Evolutionary conservation across 2,797 vertebrate species (phyloP).

Genomic region (Rhinogobio ventralis): DNA sequence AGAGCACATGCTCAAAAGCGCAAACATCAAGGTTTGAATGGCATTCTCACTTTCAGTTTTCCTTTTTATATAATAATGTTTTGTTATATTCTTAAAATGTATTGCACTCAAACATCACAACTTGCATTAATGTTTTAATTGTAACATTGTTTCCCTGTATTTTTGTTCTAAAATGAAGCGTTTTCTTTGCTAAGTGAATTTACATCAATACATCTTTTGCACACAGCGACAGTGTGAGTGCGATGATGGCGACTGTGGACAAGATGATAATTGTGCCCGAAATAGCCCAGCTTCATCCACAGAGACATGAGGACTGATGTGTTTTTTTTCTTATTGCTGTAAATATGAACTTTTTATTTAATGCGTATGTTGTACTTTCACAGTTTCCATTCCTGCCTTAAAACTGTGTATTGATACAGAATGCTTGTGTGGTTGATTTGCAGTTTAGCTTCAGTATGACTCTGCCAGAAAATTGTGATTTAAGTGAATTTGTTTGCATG

Average conservation of each 20-base stretch:
- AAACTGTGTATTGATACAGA: constrained; percentile 1
- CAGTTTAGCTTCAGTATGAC: neutral
- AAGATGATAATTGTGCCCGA: constrained; percentile 45
- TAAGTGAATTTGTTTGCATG: neutral
- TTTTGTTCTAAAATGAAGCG: neutral
- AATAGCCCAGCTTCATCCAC: constrained; percentile 11
- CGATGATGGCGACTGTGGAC: constrained; percentile 36
- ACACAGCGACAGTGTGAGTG: constrained; percentile 46
- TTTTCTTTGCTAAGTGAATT: neutral
- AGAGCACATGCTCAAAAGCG: constrained; percentile 38
- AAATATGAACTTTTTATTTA: constrained; percentile 10
- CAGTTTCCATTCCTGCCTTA: constrained; percentile 22
- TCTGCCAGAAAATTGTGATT: neutral
- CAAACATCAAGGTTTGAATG: constrained; percentile 60
- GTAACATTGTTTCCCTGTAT: neutral
- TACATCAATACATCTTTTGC: neutral
- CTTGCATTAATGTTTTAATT: neutral
- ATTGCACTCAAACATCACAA: neutral
- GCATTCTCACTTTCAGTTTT: neutral
- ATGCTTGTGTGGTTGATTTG: neutral
- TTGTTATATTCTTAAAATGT: neutral
- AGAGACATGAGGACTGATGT: constrained; percentile 10
- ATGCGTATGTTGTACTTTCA: neutral
- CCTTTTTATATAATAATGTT: neutral
- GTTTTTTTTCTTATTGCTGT: neutral